Evolutionary conservation across 30 jellyfish, hydroid and myxozoan genomes (phyloP).

Genomic region (Nemopilema nomurai): DNA sequence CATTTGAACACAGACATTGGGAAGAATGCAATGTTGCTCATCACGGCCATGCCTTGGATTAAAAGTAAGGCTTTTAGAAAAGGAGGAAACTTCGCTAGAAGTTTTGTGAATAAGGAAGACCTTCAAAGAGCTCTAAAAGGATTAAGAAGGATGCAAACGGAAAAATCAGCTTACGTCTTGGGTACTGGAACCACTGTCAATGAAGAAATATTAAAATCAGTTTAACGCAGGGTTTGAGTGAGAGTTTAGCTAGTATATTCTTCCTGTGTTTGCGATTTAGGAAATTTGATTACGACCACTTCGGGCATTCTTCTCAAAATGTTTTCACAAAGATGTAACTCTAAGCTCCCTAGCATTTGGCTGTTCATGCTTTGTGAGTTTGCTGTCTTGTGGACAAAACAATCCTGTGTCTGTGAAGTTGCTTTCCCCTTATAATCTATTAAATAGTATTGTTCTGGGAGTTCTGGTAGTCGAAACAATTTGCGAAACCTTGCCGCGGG

Average conservation of each 20-base stretch:
- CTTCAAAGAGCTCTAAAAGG: constrained; percentile 35
- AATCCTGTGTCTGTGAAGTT: too few relatives aligned
- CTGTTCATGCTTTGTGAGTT: neutral
- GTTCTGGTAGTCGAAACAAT: too few relatives aligned
- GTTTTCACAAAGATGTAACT: neutral
- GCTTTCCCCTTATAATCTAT: too few relatives aligned
- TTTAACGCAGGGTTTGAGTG: constrained; percentile 24
- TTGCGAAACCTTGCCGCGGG: too few relatives aligned
- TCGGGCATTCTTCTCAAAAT: constrained; percentile 23
- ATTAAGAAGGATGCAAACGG: constrained; percentile 47
- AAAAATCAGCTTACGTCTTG: constrained; percentile 30
- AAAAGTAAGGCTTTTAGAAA: constrained; percentile 11
- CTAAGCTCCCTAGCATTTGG: neutral
- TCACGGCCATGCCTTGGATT: neutral
- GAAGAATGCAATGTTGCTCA: constrained; percentile 17
- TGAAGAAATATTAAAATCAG: constrained; percentile 46
- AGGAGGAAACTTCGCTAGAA: constrained; percentile 56
- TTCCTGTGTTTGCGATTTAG: constrained; percentile 65
- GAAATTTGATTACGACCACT: constrained; percentile 24
- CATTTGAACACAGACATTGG: neutral
- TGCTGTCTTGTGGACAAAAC: neutral
- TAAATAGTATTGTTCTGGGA: too few relatives aligned
- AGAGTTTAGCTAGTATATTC: constrained; percentile 21
- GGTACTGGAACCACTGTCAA: constrained; percentile 16
- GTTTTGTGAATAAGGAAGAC: constrained; percentile 37